Conservation (phyloP, 2,888 invertebrate genomes). For the Catotricha subobsoleta region DNA sequence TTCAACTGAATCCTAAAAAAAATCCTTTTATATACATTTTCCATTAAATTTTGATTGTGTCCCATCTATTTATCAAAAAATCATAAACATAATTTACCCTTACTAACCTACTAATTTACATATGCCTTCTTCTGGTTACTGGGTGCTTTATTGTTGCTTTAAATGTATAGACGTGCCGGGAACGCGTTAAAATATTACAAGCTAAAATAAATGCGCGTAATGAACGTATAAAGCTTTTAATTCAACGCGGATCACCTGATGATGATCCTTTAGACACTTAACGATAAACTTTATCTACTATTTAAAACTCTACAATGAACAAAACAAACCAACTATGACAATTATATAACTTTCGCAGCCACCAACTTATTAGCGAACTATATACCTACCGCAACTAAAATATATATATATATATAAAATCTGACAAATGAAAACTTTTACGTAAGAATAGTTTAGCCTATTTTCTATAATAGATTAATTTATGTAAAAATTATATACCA, state of each 20-base stretch:
- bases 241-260: conserved; percentile 75
- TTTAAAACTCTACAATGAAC: too few relatives aligned
- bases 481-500: conserved; percentile 7
- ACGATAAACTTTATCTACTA: too few relatives aligned
- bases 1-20: not conserved
- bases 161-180: conserved; percentile 60
- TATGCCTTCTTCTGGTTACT: conserved; percentile 1
- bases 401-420: not conserved
- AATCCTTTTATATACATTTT: not conserved
- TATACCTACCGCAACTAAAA: not conserved
- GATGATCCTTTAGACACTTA: conserved; percentile 54
- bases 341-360: too few relatives aligned
- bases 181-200: conserved; percentile 69
- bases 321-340: too few relatives aligned
- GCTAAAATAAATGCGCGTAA: conserved; percentile 73
- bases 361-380: too few relatives aligned
- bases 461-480: not conserved
- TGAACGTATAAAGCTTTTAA: conserved; percentile 73
- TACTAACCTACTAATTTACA: not conserved
- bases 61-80: not conserved
- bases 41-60: not conserved
- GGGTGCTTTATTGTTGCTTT: not conserved
- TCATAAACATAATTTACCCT: too few relatives aligned
- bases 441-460: not conserved
- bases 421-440: not conserved